phyloP scores from a whole-genome alignment of 2,113 vertebrate species.

The Myrmecophaga tridactyla region DNA sequence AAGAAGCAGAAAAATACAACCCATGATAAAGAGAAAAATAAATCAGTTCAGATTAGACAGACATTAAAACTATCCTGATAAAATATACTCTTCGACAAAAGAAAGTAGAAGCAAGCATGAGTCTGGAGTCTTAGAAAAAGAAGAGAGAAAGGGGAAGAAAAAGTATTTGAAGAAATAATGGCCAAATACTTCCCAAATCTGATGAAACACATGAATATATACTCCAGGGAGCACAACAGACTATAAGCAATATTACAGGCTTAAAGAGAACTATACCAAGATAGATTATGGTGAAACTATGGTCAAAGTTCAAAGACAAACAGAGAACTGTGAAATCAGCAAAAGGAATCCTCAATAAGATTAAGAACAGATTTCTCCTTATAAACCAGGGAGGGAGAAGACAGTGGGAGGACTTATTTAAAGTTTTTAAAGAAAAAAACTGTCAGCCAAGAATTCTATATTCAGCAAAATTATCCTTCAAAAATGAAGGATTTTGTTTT shows the following conservation, averaged over 20 bases:
- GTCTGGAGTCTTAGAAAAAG: no score
- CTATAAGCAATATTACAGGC: no score
- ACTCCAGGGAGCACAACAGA: no score
- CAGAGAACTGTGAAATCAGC: no score
- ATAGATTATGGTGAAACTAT: no score
- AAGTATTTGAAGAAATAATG: no score
- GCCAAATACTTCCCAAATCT: no score
- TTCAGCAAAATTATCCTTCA: neutral
- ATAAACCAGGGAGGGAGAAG: neutral
- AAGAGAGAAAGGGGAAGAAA: no score
- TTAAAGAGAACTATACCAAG: no score
- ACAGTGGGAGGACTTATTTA: neutral
- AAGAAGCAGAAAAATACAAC: neutral
- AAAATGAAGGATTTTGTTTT: neutral
- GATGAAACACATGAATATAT: no score
- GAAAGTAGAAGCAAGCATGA: neutral
- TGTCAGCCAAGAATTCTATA: neutral
- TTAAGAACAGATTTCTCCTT: neutral
- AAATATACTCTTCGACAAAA: neutral
- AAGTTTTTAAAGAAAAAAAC: neutral
- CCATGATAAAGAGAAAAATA: neutral
- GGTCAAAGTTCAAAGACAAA: no score
- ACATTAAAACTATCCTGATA: conserved; percentile 2
- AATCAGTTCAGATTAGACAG: neutral
- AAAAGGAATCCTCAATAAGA: neutral